Conservation (phyloP, 2,888 invertebrate genomes). For the Blomia tropicalis region DNA sequence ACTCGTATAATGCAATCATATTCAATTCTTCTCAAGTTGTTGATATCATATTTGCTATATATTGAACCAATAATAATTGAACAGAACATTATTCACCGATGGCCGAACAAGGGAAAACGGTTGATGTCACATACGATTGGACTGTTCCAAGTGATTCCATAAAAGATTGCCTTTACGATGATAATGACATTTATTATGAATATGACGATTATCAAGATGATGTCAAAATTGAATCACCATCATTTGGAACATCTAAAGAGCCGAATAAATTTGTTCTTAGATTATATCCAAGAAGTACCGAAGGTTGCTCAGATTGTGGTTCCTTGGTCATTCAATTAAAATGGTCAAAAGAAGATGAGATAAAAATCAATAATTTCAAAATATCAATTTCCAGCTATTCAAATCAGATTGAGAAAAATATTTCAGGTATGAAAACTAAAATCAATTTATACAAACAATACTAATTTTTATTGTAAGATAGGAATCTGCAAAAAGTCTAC, state of each 20-base stretch:
- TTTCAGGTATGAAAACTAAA: neutral
- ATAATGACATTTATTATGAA: neutral
- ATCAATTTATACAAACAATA: too few species aligned
- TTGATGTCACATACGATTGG: slow-evolving; percentile 3
- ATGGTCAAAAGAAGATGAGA: neutral
- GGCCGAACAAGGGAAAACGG: too few species aligned
- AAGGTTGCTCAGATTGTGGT: neutral
- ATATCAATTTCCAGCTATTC: neutral
- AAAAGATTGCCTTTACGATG: slow-evolving; percentile 8
- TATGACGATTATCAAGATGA: slow-evolving; percentile 1
- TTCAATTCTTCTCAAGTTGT: too few species aligned
- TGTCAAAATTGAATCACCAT: neutral
- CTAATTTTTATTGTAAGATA: too few species aligned
- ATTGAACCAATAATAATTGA: too few species aligned
- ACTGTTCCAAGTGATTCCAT: neutral
- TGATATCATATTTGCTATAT: too few species aligned
- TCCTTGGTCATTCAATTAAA: neutral
- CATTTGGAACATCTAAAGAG: neutral
- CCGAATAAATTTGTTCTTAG: neutral
- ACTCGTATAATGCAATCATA: too few species aligned
- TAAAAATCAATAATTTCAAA: neutral
- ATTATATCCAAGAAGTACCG: slow-evolving; percentile 1
- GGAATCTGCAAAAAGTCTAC: neutral
- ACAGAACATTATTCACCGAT: too few species aligned
- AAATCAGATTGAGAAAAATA: neutral